Conservation (phyloP, 1,140 invertebrate genomes). For the Bicyclus anynana region DNA sequence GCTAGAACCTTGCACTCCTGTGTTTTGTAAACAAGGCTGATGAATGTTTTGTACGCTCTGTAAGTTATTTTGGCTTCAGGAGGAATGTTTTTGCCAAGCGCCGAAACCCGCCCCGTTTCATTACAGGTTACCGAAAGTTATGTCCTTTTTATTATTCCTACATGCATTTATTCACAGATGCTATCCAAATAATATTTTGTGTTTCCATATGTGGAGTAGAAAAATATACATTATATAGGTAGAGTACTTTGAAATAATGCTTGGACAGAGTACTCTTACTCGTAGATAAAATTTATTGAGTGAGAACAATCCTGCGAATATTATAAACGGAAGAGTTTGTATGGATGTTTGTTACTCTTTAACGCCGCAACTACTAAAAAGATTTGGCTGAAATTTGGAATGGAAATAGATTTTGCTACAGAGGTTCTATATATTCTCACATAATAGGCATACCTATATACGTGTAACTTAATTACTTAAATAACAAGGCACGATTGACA, state of each 20-base stretch:
- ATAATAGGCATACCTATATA: too few relatives aligned
- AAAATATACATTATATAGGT: not conserved
- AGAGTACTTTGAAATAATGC: not conserved
- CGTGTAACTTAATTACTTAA: too few relatives aligned
- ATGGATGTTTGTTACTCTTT: too few relatives aligned
- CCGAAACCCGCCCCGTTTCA: slow-evolving; percentile 9
- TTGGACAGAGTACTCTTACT: not conserved
- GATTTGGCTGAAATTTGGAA: too few relatives aligned
- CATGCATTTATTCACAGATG: slow-evolving; percentile 9
- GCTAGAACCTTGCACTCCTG: not conserved
- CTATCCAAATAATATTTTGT: not conserved
- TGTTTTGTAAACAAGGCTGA: slow-evolving; percentile 11
- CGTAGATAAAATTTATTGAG: too few relatives aligned
- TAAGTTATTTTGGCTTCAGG: slow-evolving; percentile 1
- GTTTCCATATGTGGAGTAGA: not conserved
- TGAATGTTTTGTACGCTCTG: slow-evolving; percentile 9
- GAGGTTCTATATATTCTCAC: too few relatives aligned
- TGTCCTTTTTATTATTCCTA: slow-evolving; percentile 19
- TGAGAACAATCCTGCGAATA: too few relatives aligned
- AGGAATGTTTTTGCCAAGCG: slow-evolving; percentile 12
- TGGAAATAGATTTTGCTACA: too few relatives aligned
- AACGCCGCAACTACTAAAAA: too few relatives aligned
- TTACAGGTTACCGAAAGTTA: slow-evolving; percentile 15
- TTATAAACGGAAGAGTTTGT: too few relatives aligned
- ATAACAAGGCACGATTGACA: too few relatives aligned